Evolutionary conservation across 2,113 vertebrate genomes (phyloP), one percentile per base, ranked within the genome.

Genomic region (Cyanocitta stelleri): DNA sequence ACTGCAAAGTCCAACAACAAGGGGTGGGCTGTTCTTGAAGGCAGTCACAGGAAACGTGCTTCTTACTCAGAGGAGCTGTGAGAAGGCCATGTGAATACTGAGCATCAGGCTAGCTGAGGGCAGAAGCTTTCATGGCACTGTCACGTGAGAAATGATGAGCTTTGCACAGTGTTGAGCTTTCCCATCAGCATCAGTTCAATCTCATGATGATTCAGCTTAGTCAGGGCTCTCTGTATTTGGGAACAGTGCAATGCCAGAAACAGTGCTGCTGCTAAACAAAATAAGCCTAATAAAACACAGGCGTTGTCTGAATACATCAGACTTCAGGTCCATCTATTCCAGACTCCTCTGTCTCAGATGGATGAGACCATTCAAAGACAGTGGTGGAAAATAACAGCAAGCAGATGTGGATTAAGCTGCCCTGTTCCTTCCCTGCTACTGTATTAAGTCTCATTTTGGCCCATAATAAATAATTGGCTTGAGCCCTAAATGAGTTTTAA

Each of bases 101-200:
- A 76, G 20, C 44, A 49, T 27, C 21, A 18, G 32, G 32, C 48
- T 56, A 85, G 48, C 35, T 85, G n/a, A 68, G 21, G 24, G 16
- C 69, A 86, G 56, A 59, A 64, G 16, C 35, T 81, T 89, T 78
- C 76, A 64, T 41, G 48, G 33, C 29, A 49, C n/a, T 39, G 43
- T 56, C 46, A 41, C 2, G 15, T 56, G 80, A 82, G 80, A 95
- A 95, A 63, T 68, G 35, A 96, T 92, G 91, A 95, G 87, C 62
- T 95, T 61, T 92, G 94, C 93, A 89, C 56, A 84, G 73, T 32
- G 15, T n/a, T 82, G 46, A 0, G 0, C 33, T 94, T 93, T 95
- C 97, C 89, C 83, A 94, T 90, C 89, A 97, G 79, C 88, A 91
- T 94, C 92, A 93, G 87, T 96, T 97, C 77, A 78, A 48, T 30